Evolutionary conservation across 2,113 vertebrate genomes (phyloP).

Genomic region (Fukomys damarensis): DNA sequence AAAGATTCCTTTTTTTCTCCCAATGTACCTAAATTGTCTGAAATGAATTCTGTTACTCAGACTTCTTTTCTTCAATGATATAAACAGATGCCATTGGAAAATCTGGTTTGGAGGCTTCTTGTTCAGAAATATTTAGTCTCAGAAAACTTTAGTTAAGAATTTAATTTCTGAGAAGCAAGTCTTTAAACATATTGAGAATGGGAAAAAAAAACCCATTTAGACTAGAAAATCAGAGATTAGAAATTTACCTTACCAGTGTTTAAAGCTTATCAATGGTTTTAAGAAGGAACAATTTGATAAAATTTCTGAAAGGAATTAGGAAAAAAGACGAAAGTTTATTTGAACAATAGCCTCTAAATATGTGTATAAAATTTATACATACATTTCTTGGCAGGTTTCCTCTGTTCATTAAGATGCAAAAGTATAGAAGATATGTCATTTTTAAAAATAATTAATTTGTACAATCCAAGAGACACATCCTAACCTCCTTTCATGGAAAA

Average conservation of each 20-base stretch:
- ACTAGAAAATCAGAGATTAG: constrained; percentile 27
- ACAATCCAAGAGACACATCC: background rate
- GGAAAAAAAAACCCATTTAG: constrained; percentile 40
- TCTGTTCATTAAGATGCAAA: constrained; percentile 39
- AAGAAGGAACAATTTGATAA: background rate
- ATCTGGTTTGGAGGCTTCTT: background rate
- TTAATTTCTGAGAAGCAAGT: constrained; percentile 12
- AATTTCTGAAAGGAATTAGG: constrained; percentile 40
- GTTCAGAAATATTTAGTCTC: constrained; percentile 46
- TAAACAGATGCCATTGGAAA: constrained; percentile 29
- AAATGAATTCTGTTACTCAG: background rate
- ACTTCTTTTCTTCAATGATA: constrained; percentile 24
- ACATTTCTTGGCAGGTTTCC: background rate
- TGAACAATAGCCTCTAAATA: constrained; percentile 12
- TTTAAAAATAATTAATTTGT: constrained; percentile 50
- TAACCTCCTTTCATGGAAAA: background rate
- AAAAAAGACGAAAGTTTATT: constrained; percentile 34
- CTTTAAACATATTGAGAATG: background rate
- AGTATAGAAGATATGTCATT: background rate
- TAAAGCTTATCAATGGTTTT: constrained; percentile 46
- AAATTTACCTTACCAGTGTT: background rate
- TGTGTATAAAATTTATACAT: background rate
- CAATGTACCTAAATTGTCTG: background rate
- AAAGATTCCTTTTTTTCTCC: constrained; percentile 10
- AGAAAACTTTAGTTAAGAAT: constrained; percentile 49